Evolutionary conservation across 2,797 vertebrate genomes (phyloP).

Genomic region (Percopsis omiscomaycus): DNA sequence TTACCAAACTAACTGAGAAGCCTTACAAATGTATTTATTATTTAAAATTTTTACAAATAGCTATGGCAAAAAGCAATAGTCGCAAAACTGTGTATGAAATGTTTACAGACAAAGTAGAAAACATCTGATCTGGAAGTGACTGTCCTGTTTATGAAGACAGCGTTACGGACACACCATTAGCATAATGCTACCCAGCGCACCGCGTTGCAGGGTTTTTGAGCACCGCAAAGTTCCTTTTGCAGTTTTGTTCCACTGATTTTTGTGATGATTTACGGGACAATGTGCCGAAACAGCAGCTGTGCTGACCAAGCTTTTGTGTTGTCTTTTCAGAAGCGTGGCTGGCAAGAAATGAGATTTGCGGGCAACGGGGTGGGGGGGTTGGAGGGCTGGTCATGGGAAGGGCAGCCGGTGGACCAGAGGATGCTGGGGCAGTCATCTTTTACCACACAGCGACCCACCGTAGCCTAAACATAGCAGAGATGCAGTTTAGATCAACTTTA

Average conservation of each 20-base stretch:
- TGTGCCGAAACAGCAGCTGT: constrained; percentile 55
- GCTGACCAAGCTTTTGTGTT: constrained; percentile 68
- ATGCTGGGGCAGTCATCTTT: constrained; percentile 49
- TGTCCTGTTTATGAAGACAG: neutral
- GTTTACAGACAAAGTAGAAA: too few species aligned
- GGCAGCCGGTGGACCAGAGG: constrained; percentile 49
- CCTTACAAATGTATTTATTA: too few species aligned
- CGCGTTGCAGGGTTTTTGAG: constrained; percentile 18
- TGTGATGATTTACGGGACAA: constrained; percentile 55
- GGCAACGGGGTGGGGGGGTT: constrained; percentile 32
- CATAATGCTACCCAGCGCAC: constrained; percentile 8
- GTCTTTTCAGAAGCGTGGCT: constrained; percentile 48
- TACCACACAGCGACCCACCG: constrained; percentile 34
- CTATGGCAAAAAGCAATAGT: too few species aligned
- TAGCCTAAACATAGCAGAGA: constrained; percentile 30
- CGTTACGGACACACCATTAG: neutral
- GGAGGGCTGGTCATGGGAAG: constrained; percentile 48
- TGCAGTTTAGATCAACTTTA: constrained; percentile 67
- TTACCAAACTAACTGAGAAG: too few species aligned
- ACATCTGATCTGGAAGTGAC: too few species aligned
- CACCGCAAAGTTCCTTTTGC: constrained; percentile 40
- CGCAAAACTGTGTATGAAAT: too few species aligned
- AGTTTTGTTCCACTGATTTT: constrained; percentile 65
- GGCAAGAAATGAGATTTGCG: constrained; percentile 70
- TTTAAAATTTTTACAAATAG: too few species aligned